A percentile compares a stretch with the other conserved stretches of the same genome.
phyloP scores from a whole-genome alignment of 2,113 vertebrate genomes.

The Salvator merianae region DNA sequence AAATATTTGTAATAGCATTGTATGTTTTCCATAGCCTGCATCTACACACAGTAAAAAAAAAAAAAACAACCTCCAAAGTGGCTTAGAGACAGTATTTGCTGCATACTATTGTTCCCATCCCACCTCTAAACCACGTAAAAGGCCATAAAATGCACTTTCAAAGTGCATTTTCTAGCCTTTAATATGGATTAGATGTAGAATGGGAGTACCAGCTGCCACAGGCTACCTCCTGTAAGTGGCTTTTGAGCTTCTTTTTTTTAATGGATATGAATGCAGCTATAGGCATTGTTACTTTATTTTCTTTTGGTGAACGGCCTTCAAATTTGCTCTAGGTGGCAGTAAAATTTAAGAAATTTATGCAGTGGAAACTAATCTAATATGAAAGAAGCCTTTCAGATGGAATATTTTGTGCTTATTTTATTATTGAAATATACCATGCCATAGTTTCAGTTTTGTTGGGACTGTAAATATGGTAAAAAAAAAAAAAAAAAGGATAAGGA shows the following conservation, averaged over 20 bases:
- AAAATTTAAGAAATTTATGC: slow-evolving; percentile 53
- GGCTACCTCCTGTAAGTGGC: no score
- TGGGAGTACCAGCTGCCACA: no score
- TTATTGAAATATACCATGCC: background rate
- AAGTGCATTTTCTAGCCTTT: no score
- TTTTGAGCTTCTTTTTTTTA: no score
- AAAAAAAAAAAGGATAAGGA: background rate
- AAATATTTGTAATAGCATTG: background rate
- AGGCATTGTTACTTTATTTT: background rate
- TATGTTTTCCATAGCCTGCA: background rate
- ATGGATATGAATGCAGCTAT: no score
- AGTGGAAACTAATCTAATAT: background rate
- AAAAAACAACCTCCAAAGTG: no score
- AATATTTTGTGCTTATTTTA: background rate
- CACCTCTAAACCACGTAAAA: no score
- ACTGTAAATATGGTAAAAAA: background rate
- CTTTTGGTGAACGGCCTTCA: slow-evolving; percentile 17
- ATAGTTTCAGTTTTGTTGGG: background rate
- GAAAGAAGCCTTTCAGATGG: background rate
- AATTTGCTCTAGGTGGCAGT: slow-evolving; percentile 72
- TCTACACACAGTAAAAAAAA: no score
- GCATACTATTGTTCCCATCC: no score
- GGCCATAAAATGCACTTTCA: no score
- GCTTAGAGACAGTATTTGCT: no score
- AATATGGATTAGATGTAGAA: no score